Base-by-base conservation (phyloP, 2,888 invertebrate genomes). In the Rhabditoides inermis region DNA sequence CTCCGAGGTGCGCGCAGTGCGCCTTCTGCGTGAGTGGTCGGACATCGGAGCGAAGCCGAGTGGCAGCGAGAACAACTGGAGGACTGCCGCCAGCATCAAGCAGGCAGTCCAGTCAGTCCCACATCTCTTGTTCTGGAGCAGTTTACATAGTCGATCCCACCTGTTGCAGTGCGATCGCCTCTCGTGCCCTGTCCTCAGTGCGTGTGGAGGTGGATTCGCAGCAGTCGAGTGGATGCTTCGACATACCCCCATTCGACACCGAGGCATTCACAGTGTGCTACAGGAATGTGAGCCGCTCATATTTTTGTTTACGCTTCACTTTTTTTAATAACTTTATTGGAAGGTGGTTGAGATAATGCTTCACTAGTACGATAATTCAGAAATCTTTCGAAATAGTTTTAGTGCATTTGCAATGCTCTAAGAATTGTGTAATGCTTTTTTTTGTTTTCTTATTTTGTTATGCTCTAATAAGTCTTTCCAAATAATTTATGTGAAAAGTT, bases 231-330 rank as follows among this genome's bases (percentile, higher is more conserved):
- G 63, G 63, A 12, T 67, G 66, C 27, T 65, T 65, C 20, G 61
- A 59, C 27, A 60, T 66, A 49, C 68, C 66, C 0, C 54, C 50
- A 3, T 63, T 64, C 44, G 66, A 66, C 47, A 60, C 57, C 7
- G 68, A 66, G 32, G 66, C 63, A 23, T 63, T 66, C 52, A 61
- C 63, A 23, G 58, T 67, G 39, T 65, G 68, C 46, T 66, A 67
- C 50, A 36, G 55, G 48, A 67, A 67, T 58, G 67, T 60, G 15
- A 45, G 54, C n/a, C n/a, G n/a, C n/a, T n/a, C n/a, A n/a, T n/a
- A n/a, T 45, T 44, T 27, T 23, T n/a, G 7, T 51, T 12, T 15
- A 26, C 30, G 27, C 5, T 25, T 45, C 15, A 39, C n/a, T n/a
- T 25, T 3, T n/a, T 22, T 10, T 44, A 6, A 51, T 40, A 42